Evolutionary conservation across 2,797 vertebrate species (phyloP), one percentile per base, ranked within the genome.

Genomic region (Ptychobarbus kaznakovi): DNA sequence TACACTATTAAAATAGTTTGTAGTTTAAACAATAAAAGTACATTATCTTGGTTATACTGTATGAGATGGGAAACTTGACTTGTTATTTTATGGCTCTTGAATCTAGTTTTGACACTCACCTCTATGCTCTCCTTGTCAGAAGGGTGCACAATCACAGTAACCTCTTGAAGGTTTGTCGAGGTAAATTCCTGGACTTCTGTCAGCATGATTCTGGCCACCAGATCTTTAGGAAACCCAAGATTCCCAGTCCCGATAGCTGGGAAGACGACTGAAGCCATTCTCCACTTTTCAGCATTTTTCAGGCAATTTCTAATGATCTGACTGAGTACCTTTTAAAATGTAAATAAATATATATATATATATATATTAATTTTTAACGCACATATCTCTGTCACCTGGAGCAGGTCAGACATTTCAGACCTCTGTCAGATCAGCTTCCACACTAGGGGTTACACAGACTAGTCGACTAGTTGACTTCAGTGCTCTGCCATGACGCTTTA

Each of bases 231-330:
- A 93, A 97, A 99, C 12, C 89, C 4, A 91, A 97, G 93, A 87
- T 94, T 94, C 51, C 97, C 97, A 0, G 96, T 96, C 13, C 97
- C 97, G 72, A 98, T 94, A 73, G 97, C 96, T 28, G 97, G 97
- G 91, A 99, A 96, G 22, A 95, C 87, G 65, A 99, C 91, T 0
- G 97, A 97, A 46, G 75, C 35, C 88, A 95, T 90, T 44, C 44
- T 87, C 0, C 66, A 51, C 3, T 79, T 87, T 86, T 97, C 97
- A 0, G 95, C 93, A 53, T 89, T 90, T 82, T 70, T 82, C 92
- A 99, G 91, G 88, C 97, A 98, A 8, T 0, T 28, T 53, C 25
- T 78, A 80, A 98, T 90, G 82, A 95, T 90, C 22, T 87, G 16
- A 79, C 79, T 68, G 58, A 98, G 90, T 3, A 70, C 65, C 94